Evolutionary conservation across 1,140 invertebrate species (phyloP).

Genomic region (Nautilus pompilius): DNA sequence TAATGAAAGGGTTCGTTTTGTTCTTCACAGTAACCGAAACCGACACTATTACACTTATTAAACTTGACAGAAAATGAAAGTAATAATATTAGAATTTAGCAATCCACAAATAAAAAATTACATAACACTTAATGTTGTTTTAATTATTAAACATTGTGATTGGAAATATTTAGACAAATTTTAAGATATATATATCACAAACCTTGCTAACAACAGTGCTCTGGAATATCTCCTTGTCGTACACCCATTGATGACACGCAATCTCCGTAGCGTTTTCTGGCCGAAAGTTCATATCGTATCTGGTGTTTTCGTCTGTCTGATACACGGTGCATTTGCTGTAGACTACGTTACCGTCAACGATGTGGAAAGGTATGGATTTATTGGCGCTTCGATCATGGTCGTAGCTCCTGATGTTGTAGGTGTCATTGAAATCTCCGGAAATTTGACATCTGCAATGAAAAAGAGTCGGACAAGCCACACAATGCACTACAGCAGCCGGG

Average conservation of each 20-base stretch:
- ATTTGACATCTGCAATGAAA: constrained; percentile 17
- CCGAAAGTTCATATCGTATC: neutral
- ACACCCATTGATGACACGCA: constrained; percentile 18
- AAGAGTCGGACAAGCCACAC: no score
- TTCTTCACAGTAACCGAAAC: no score
- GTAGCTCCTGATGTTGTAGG: constrained; percentile 12
- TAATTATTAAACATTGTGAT: no score
- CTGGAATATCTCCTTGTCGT: constrained; percentile 12
- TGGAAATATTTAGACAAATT: no score
- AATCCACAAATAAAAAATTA: no score
- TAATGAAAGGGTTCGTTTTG: no score
- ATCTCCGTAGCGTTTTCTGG: neutral
- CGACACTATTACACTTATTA: no score
- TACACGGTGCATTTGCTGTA: constrained; percentile 13
- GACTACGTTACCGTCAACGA: neutral
- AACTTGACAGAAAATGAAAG: no score
- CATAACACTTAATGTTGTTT: no score
- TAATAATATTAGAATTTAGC: no score
- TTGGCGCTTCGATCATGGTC: constrained; percentile 14
- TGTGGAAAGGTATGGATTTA: constrained; percentile 10
- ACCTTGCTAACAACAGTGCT: constrained; percentile 15
- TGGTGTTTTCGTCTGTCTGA: neutral
- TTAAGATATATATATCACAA: neutral
- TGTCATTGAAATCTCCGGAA: constrained; percentile 20
- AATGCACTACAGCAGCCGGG: no score